Conservation (phyloP, 1,140 invertebrate genomes). For the Sipha flava region DNA sequence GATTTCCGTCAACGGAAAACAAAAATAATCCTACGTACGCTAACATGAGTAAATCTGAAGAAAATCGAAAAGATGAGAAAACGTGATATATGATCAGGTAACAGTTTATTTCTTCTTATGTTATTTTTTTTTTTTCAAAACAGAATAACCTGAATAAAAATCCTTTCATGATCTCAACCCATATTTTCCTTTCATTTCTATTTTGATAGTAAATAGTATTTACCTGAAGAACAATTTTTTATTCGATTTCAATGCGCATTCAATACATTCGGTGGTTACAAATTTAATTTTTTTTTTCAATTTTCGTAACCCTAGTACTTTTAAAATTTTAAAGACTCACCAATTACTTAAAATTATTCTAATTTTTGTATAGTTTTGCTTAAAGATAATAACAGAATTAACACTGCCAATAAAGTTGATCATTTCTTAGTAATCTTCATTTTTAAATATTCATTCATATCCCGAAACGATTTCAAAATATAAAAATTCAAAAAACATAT, state of each 20-base stretch:
- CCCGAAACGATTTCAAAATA: neutral
- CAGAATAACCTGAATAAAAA: neutral
- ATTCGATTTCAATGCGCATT: too few species aligned
- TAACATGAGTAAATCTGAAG: neutral
- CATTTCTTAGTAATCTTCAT: neutral
- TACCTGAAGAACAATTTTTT: too few species aligned
- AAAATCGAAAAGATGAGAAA: neutral
- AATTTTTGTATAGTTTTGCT: too few species aligned
- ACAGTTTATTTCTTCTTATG: neutral
- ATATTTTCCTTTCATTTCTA: neutral
- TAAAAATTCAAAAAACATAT: neutral
- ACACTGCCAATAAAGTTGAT: neutral
- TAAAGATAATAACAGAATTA: neutral
- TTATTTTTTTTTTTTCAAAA: neutral
- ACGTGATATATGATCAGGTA: neutral
- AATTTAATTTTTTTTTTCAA: too few species aligned
- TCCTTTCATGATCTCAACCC: neutral
- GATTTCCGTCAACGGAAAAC: conserved; percentile 12
- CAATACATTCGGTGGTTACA: too few species aligned
- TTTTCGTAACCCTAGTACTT: too few species aligned
- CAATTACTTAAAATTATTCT: too few species aligned
- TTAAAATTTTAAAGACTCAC: too few species aligned
- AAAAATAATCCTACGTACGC: neutral
- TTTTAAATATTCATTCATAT: neutral
- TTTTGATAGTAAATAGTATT: too few species aligned